Evolutionary conservation across 1,140 invertebrate genomes (phyloP).

Genomic region (Drosophila punjabiensis): DNA sequence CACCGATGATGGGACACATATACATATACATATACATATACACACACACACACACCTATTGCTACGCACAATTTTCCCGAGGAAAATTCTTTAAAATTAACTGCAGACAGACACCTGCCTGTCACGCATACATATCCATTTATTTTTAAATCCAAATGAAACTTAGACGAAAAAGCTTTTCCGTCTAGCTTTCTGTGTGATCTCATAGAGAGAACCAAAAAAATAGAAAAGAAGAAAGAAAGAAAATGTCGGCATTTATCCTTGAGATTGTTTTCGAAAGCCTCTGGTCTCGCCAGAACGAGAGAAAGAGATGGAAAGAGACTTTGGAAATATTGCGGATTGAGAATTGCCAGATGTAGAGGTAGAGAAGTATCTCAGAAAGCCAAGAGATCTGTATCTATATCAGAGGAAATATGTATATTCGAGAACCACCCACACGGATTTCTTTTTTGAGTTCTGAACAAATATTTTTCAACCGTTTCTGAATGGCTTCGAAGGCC

Average conservation of each 20-base stretch:
- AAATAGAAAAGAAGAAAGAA: slow-evolving; percentile 2
- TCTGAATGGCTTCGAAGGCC: slow-evolving; percentile 56
- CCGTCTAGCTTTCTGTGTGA: slow-evolving; percentile 69
- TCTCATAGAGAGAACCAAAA: slow-evolving; percentile 52
- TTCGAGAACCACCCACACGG: slow-evolving; percentile 35
- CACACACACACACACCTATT: slow-evolving; percentile 47
- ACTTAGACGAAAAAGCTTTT: slow-evolving; percentile 77
- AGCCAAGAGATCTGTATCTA: slow-evolving; percentile 11
- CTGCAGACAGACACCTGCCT: slow-evolving; percentile 80
- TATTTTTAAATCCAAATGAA: slow-evolving; percentile 77
- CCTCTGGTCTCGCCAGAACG: background rate
- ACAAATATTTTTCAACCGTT: slow-evolving; percentile 40
- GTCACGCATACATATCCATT: slow-evolving; percentile 46
- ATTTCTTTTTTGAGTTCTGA: slow-evolving; percentile 9
- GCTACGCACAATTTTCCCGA: slow-evolving; percentile 69
- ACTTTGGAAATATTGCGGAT: slow-evolving; percentile 66
- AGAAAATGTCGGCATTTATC: slow-evolving; percentile 61
- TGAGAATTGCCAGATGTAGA: slow-evolving; percentile 28
- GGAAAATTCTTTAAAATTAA: slow-evolving; percentile 74
- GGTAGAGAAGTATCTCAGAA: slow-evolving; percentile 11
- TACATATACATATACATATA: slow-evolving; percentile 51
- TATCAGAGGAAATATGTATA: slow-evolving; percentile 19
- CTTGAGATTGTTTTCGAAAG: slow-evolving; percentile 70
- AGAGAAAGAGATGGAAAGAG: slow-evolving; percentile 12
- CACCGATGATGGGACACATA: slow-evolving; percentile 34